Evolutionary conservation across 2,888 invertebrate genomes (phyloP).

Genomic region (Athalia rosae): DNA sequence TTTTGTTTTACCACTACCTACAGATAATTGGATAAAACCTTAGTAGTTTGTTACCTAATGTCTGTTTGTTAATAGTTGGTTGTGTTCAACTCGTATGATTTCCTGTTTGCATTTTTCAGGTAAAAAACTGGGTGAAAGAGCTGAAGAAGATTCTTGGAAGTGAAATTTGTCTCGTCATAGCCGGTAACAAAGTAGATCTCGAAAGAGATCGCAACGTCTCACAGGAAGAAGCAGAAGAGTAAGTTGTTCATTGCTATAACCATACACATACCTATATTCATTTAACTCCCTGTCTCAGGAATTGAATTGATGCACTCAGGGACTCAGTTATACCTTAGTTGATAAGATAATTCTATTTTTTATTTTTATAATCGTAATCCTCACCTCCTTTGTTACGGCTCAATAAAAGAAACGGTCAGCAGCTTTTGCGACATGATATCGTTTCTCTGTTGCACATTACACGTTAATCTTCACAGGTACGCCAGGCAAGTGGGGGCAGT

Average conservation of each 20-base stretch:
- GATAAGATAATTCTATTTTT: not conserved
- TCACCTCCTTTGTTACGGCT: slow-evolving; percentile 8
- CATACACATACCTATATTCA: not conserved
- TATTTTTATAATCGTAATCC: not conserved
- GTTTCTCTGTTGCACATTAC: not conserved
- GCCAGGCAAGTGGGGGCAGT: slow-evolving; percentile 92
- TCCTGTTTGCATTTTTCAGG: slow-evolving; percentile 75
- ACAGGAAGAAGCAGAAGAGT: slow-evolving; percentile 91
- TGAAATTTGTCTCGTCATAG: slow-evolving; percentile 93
- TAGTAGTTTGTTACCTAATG: not conserved
- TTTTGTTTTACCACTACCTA: not conserved
- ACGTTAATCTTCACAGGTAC: slow-evolving; percentile 79
- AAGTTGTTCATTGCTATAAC: slow-evolving; percentile 67
- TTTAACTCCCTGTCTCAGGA: not conserved
- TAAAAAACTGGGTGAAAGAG: slow-evolving; percentile 99
- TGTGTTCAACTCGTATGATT: not conserved
- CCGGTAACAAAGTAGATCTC: slow-evolving; percentile 97
- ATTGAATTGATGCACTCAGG: slow-evolving; percentile 1
- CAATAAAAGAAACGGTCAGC: not conserved
- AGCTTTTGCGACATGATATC: not conserved
- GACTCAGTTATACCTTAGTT: not conserved
- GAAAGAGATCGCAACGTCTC: slow-evolving; percentile 92
- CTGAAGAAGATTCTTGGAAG: slow-evolving; percentile 95
- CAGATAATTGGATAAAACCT: slow-evolving; percentile 12
- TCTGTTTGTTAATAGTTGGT: not conserved